Percentiles rank a stretch among this genome's conserved stretches.
Conservation (phyloP, 2,888 invertebrate species). For the Epistrophe eligans region DNA sequence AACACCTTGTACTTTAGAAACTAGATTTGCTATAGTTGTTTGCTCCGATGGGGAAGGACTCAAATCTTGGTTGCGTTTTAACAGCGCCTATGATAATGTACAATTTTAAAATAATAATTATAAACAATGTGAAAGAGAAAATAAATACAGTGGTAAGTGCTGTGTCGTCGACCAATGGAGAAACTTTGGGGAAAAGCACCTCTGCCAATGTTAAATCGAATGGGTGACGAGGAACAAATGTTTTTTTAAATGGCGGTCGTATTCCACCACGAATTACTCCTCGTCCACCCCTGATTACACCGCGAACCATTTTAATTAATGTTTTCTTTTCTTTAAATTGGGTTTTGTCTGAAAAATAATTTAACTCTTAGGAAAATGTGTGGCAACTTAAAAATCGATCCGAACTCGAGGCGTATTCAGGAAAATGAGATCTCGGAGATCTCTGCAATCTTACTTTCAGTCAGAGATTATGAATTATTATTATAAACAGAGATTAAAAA, state of each 20-base stretch:
- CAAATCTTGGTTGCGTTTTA: slow-evolving; percentile 96
- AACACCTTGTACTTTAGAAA: slow-evolving; percentile 97
- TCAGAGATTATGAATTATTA: no score
- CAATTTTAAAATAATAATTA: background rate
- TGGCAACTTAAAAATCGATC: no score
- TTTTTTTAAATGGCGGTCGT: slow-evolving; percentile 87
- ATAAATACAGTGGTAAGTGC: slow-evolving; percentile 89
- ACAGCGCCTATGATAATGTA: slow-evolving; percentile 87
- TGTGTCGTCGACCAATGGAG: slow-evolving; percentile 92
- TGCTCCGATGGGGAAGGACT: slow-evolving; percentile 96
- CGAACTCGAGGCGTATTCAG: no score
- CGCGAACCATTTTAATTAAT: slow-evolving; percentile 88
- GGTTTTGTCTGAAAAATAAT: background rate
- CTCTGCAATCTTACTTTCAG: no score
- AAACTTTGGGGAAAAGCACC: slow-evolving; percentile 93
- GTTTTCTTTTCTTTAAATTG: background rate
- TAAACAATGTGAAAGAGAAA: background rate
- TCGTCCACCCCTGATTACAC: slow-evolving; percentile 87
- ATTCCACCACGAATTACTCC: slow-evolving; percentile 88
- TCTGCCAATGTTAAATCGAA: slow-evolving; percentile 95
- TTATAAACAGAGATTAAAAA: no score
- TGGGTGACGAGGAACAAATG: slow-evolving; percentile 90
- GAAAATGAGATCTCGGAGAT: no score
- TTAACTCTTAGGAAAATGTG: no score
- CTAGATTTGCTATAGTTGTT: slow-evolving; percentile 95